Evolutionary conservation across 1,140 invertebrate genomes (phyloP).

Genomic region (Ectropis grisescens): DNA sequence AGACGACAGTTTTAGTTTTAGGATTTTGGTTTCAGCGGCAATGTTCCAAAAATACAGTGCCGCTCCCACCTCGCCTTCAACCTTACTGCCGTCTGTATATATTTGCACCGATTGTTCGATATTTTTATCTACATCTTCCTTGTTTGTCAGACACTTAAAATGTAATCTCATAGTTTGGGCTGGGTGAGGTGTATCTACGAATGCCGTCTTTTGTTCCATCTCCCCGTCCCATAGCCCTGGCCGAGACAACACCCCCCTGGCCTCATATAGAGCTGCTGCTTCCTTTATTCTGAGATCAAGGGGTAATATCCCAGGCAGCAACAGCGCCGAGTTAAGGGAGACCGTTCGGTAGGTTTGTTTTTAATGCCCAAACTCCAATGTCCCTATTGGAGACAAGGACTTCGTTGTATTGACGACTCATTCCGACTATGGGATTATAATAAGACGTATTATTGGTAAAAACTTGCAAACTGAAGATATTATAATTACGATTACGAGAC

Average conservation of each 20-base stretch:
- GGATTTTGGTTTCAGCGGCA: background rate
- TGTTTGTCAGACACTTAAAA: slow-evolving; percentile 1
- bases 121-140: background rate
- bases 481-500: too few species aligned
- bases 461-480: too few species aligned
- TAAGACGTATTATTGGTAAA: too few species aligned
- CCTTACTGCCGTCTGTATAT: slow-evolving; percentile 14
- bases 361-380: slow-evolving; percentile 2
- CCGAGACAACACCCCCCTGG: slow-evolving; percentile 5
- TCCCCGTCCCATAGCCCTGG: slow-evolving; percentile 4
- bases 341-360: slow-evolving; percentile 14
- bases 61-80: slow-evolving; percentile 7
- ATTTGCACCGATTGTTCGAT: background rate
- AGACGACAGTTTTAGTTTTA: slow-evolving; percentile 5
- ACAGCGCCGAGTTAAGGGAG: slow-evolving; percentile 12
- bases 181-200: slow-evolving; percentile 2
- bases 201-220: slow-evolving; percentile 3
- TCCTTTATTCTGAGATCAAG: slow-evolving; percentile 14
- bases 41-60: slow-evolving; percentile 2
- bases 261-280: slow-evolving; percentile 12
- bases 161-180: slow-evolving; percentile 1
- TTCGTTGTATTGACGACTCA: too few species aligned
- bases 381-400: too few species aligned
- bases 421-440: too few species aligned
- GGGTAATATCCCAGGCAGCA: slow-evolving; percentile 14